Conservation (phyloP, 2,797 vertebrate species). For the Spheniscus humboldti region DNA sequence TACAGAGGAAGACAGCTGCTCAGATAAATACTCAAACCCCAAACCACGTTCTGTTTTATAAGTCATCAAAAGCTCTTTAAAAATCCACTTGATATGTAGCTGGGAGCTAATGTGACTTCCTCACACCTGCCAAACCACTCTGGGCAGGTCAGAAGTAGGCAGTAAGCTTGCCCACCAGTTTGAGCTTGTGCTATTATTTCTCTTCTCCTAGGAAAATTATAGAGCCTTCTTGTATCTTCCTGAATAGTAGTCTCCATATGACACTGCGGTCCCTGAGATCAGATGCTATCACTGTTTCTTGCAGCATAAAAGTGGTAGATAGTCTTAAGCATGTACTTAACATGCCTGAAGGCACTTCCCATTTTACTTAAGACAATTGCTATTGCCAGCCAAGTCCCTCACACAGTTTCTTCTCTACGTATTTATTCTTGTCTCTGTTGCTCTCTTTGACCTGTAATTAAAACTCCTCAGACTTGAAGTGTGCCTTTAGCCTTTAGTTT, state of each 20-base stretch:
- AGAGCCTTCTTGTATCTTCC: background rate
- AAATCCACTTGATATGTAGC: slow-evolving; percentile 50
- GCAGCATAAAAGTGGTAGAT: background rate
- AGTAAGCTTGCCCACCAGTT: background rate
- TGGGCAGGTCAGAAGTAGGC: slow-evolving; percentile 42
- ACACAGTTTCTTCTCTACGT: background rate
- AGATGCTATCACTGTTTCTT: background rate
- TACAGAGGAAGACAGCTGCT: slow-evolving; percentile 61
- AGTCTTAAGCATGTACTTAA: background rate
- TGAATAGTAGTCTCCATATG: background rate
- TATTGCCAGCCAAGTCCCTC: background rate
- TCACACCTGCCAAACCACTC: slow-evolving; percentile 37
- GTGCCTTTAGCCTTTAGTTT: background rate
- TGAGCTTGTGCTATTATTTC: background rate
- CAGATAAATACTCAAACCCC: slow-evolving; percentile 53
- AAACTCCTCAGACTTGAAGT: background rate
- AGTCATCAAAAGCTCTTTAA: slow-evolving; percentile 64
- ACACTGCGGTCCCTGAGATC: background rate
- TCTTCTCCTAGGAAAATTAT: background rate
- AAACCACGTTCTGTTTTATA: slow-evolving; percentile 55
- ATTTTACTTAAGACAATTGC: background rate
- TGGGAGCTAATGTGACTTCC: slow-evolving; percentile 22
- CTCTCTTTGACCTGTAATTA: background rate
- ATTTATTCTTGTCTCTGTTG: background rate
- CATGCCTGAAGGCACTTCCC: background rate